A percentile compares a stretch with the other conserved stretches of the same genome.
Conservation (phyloP, 2,797 vertebrate species). For the Thamnophis elegans region DNA sequence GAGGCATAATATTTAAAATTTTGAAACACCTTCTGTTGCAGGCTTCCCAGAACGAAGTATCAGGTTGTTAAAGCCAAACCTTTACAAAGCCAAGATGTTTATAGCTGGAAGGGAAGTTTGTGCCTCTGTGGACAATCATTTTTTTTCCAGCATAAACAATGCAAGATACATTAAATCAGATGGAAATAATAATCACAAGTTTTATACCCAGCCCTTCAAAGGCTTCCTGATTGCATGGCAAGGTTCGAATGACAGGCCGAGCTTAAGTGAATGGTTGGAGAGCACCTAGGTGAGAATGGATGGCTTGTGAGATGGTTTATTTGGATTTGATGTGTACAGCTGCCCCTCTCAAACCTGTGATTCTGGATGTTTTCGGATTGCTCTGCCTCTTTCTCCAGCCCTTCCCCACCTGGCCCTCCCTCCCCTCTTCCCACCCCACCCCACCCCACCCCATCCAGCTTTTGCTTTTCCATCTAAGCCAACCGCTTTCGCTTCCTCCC, state of each 20-base stretch:
- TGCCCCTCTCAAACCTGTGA: background rate
- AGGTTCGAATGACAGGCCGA: background rate
- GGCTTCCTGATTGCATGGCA: background rate
- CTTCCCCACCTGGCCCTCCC: background rate
- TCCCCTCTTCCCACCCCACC: background rate
- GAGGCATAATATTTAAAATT: background rate
- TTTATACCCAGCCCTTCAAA: background rate
- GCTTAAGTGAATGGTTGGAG: background rate
- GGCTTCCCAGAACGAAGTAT: background rate
- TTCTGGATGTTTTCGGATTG: background rate
- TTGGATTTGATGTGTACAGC: background rate
- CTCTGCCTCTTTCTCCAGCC: background rate
- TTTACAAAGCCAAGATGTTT: background rate
- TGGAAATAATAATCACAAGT: background rate
- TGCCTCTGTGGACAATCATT: no score
- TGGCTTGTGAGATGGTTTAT: background rate
- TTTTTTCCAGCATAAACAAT: background rate
- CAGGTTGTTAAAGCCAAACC: background rate
- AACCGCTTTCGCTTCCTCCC: conserved; percentile 33
- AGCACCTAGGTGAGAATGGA: background rate
- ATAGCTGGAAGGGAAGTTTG: no score
- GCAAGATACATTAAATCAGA: background rate
- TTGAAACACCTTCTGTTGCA: background rate
- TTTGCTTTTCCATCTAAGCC: conserved; percentile 8
- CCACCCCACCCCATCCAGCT: rapidly evolving